Evolutionary conservation across 2,113 vertebrate species (phyloP), one percentile per base, ranked within the genome.

Genomic region (Chiloscyllium plagiosum): DNA sequence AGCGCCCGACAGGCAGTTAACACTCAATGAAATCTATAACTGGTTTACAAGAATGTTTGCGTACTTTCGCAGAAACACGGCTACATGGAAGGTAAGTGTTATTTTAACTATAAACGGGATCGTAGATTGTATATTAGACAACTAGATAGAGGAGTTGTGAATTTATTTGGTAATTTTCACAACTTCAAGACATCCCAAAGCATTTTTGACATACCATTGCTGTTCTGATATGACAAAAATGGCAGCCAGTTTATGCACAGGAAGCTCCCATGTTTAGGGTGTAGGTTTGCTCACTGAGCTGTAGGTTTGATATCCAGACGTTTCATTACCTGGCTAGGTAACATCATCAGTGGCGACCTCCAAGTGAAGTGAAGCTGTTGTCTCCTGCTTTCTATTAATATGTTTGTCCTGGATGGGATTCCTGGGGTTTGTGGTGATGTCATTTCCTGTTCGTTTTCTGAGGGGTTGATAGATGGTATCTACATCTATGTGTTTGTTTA

Each of bases 11-110:
- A 98, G 98, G 98, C 99, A 99, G 98, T 98, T 99, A 98, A 99
- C 99, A 95, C 98, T 99, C 97, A 99, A 99, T 26, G 99, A 99
- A 97, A 99, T 99, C 97, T 99, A 99, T 97, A 99, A 99, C 98
- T 99, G 99, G 99, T 99, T 99, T 98, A 99, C 99, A 24, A 97
- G 99, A 97, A 99, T 99, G 98, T 99, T 99, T 83, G 99, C 99
- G 97, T 99, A 99, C 97, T 99, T 99, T 98, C 98, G 99, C 97
- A 99, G 99, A 98, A 99, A 99, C 98, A 99, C 99, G 5, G 99
- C 99, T 96, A 99, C 99, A 96, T 99, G 99, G 99, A 99, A 99
- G 99, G 99, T 99, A 97, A 98, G 97, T 42, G 89, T 37, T n/a
- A 66, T 66, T 93, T 66, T 17, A 93, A 22, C 15, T 0, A 8